Percentiles rank a stretch among this genome's conserved stretches.
Conservation (phyloP, 2,888 invertebrate genomes). For the Euphydryas editha region DNA sequence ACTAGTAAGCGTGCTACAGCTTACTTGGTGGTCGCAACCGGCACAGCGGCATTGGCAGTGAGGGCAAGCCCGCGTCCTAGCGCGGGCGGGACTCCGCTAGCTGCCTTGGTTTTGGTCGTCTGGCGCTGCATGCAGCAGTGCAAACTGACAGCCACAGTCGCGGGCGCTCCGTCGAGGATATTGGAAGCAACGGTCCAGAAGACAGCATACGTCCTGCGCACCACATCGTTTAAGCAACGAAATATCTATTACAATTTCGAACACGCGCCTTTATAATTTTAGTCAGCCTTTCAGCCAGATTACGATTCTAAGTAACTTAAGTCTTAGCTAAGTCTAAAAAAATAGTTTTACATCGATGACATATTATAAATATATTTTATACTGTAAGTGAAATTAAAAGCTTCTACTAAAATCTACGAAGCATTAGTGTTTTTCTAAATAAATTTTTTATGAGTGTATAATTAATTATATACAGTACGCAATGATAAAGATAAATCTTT, state of each 20-base stretch:
- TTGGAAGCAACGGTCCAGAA: conserved; percentile 95
- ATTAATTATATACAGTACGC: background rate
- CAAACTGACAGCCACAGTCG: conserved; percentile 96
- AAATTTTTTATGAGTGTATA: background rate
- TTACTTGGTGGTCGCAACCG: conserved; percentile 81
- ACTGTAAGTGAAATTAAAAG: conserved; percentile 7
- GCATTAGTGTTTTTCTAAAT: background rate
- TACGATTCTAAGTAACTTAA: conserved; percentile 12
- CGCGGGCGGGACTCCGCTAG: conserved; percentile 83
- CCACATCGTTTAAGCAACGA: conserved; percentile 71
- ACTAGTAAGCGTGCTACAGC: conserved; percentile 70
- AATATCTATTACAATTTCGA: conserved; percentile 17
- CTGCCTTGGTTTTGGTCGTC: conserved; percentile 83
- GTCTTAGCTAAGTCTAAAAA: background rate
- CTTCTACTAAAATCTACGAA: conserved; percentile 11
- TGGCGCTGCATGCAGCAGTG: conserved; percentile 93
- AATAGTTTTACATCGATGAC: background rate
- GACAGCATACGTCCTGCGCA: conserved; percentile 92
- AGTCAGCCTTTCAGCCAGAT: conserved; percentile 15
- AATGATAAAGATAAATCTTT: too few relatives aligned
- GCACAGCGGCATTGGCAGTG: conserved; percentile 79
- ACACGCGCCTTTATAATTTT: conserved; percentile 8
- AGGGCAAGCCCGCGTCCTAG: conserved; percentile 74
- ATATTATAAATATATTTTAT: background rate
- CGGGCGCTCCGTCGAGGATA: conserved; percentile 90